These are phyloP conservation scores for Carpatolechia fugitivella DNA, from an alignment of 2,888 invertebrate genomes.

Conservation along the genomic window DNA sequence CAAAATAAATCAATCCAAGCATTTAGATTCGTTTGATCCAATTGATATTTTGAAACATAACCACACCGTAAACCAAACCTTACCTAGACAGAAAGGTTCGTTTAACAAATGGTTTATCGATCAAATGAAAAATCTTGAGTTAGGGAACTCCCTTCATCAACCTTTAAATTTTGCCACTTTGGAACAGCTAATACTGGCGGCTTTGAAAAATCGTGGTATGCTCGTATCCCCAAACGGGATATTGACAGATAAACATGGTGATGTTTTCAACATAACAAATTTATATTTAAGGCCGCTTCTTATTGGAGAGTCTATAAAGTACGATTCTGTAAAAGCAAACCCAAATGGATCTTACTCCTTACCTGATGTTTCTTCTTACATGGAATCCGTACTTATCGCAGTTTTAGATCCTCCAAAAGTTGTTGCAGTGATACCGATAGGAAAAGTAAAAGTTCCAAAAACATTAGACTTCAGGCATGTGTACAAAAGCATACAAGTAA, in stretches of 20 bases:
- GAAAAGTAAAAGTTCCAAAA: not conserved
- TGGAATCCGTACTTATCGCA: slow-evolving; percentile 46
- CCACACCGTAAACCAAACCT: not conserved
- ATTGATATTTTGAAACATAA: not conserved
- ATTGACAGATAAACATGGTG: slow-evolving; percentile 37
- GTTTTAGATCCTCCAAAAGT: slow-evolving; percentile 41
- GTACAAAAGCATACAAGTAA: not conserved
- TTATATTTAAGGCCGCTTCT: slow-evolving; percentile 47
- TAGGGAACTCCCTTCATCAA: slow-evolving; percentile 23
- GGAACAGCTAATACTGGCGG: slow-evolving; percentile 30
- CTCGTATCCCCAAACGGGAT: slow-evolving; percentile 27
- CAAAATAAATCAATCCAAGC: not conserved
- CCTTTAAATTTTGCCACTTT: slow-evolving; percentile 30
- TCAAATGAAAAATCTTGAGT: slow-evolving; percentile 35
- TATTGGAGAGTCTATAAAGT: slow-evolving; percentile 40
- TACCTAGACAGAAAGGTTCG: too few species aligned
- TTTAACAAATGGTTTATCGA: slow-evolving; percentile 36
- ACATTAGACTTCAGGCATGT: not conserved
- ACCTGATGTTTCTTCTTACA: slow-evolving; percentile 32
- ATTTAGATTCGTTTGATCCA: not conserved
- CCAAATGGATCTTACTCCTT: slow-evolving; percentile 20
- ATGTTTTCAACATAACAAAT: slow-evolving; percentile 33
- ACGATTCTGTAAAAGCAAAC: slow-evolving; percentile 27
- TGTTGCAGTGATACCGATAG: slow-evolving; percentile 49
- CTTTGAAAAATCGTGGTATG: not conserved